These are phyloP conservation scores for Zonitis immaculata DNA, from an alignment of 2,888 invertebrate species.

Conservation along the genomic window DNA sequence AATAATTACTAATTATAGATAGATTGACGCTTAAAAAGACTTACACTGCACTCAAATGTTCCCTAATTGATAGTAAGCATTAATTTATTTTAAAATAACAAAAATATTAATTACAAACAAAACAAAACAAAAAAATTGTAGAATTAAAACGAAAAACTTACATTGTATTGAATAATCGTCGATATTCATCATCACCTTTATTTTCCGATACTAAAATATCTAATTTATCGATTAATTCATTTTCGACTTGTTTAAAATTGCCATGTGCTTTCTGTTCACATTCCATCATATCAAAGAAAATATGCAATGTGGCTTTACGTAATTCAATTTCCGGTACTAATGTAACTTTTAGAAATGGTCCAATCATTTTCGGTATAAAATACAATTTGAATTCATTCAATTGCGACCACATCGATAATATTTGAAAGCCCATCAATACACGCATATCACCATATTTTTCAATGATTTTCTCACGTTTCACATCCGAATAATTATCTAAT, in stretches of 20 bases:
- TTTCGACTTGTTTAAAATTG: slow-evolving; percentile 86
- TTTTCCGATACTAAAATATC: slow-evolving; percentile 90
- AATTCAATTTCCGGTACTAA: slow-evolving; percentile 81
- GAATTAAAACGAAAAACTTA: no score
- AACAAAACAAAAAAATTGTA: no score
- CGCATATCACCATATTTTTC: slow-evolving; percentile 87
- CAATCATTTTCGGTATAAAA: slow-evolving; percentile 89
- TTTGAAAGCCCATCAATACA: slow-evolving; percentile 86
- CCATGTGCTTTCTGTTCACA: slow-evolving; percentile 80
- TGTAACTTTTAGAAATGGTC: slow-evolving; percentile 89
- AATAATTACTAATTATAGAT: no score
- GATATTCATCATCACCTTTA: slow-evolving; percentile 90
- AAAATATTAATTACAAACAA: no score
- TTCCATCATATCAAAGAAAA: slow-evolving; percentile 94
- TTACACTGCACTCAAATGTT: slow-evolving; percentile 91
- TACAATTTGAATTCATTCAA: slow-evolving; percentile 80
- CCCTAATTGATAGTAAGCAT: slow-evolving; percentile 54
- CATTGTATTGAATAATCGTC: slow-evolving; percentile 92
- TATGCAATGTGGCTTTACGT: slow-evolving; percentile 83
- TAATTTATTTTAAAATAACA: no score
- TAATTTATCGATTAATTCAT: slow-evolving; percentile 88
- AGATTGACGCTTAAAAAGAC: no score
- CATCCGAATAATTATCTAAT: slow-evolving; percentile 75
- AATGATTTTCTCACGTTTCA: slow-evolving; percentile 70
- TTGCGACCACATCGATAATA: slow-evolving; percentile 87